Conservation (phyloP, 2,797 vertebrate species). For the Calcarius lapponicus region DNA sequence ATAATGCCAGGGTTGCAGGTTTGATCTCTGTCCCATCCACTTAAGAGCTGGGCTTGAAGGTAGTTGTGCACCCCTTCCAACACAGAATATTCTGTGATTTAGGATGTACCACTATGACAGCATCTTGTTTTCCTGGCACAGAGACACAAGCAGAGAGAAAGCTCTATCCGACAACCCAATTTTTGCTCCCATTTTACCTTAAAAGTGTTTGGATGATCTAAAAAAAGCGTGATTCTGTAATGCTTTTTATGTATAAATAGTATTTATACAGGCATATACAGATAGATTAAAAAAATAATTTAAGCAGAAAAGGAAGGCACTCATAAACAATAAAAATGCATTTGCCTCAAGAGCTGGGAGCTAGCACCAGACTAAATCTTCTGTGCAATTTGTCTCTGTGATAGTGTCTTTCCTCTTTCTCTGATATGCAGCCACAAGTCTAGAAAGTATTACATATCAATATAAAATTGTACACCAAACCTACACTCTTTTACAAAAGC, state of each 20-base stretch:
- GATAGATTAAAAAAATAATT: background rate
- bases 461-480: background rate
- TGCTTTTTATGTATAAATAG: background rate
- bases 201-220: background rate
- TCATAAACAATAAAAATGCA: background rate
- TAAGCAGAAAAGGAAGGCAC: background rate
- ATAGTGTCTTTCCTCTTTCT: background rate
- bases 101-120: background rate
- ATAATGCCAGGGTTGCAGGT: background rate
- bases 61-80: background rate
- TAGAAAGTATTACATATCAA: background rate
- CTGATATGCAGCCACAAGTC: background rate
- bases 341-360: background rate
- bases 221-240: background rate
- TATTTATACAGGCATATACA: background rate
- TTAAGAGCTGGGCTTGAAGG: background rate
- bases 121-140: background rate
- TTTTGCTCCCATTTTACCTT: background rate
- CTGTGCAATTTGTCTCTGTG: background rate
- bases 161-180: background rate
- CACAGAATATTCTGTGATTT: background rate
- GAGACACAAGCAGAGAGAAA: background rate
- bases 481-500: background rate
- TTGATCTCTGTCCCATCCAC: background rate
- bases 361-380: background rate